phyloP scores from a whole-genome alignment of 2,888 invertebrate species.

The Geophilus truncorum region DNA sequence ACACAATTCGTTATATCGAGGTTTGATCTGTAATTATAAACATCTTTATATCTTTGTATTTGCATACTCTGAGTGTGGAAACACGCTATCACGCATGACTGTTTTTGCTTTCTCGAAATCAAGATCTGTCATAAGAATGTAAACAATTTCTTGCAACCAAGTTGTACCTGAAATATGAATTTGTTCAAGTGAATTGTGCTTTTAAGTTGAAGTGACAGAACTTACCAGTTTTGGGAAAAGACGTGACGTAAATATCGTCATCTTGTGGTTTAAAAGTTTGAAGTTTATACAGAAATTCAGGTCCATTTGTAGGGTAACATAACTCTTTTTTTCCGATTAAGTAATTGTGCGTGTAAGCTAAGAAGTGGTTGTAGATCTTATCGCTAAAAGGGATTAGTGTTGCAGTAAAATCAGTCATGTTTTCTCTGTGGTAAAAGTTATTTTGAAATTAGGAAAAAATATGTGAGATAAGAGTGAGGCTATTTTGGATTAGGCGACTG shows the following conservation, averaged over 20 bases:
- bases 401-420: neutral
- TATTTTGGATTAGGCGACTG: too few relatives aligned
- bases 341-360: neutral
- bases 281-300: neutral
- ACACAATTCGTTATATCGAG: too few relatives aligned
- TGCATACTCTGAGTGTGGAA: neutral
- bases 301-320: neutral
- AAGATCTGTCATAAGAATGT: slow-evolving; percentile 65
- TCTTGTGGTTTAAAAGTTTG: neutral
- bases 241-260: neutral
- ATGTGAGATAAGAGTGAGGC: too few relatives aligned
- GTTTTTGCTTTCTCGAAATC: slow-evolving; percentile 68
- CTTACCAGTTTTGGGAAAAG: neutral
- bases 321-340: neutral
- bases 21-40: too few relatives aligned
- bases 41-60: too few relatives aligned
- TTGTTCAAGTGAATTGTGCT: too few relatives aligned
- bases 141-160: slow-evolving; percentile 90
- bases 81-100: neutral
- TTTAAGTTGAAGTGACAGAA: too few relatives aligned
- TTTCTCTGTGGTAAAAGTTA: too few relatives aligned
- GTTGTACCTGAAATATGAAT: slow-evolving; percentile 64
- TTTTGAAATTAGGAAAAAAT: too few relatives aligned
- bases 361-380: neutral
- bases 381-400: neutral